These are phyloP conservation scores for Plebejus anna DNA, from an alignment of 2,888 invertebrate genomes.

Conservation along the genomic window DNA sequence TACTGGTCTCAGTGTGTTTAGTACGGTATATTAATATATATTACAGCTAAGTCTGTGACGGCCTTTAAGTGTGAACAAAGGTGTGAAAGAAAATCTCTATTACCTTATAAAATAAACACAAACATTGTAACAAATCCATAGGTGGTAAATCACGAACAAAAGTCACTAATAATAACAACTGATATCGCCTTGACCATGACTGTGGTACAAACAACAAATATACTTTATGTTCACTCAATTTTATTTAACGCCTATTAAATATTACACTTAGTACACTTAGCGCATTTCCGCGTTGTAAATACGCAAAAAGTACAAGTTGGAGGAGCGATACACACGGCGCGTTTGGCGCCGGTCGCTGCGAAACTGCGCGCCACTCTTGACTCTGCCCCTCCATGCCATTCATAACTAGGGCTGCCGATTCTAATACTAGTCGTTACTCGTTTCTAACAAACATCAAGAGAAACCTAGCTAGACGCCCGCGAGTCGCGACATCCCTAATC, in stretches of 20 bases:
- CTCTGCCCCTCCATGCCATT: constrained; percentile 16
- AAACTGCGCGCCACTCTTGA: not conserved
- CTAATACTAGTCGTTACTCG: not conserved
- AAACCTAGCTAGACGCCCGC: not conserved
- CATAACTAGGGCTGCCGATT: constrained; percentile 9
- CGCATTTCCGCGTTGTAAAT: constrained; percentile 2
- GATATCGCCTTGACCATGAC: constrained; percentile 4
- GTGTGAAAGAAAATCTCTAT: not conserved
- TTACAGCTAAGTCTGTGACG: no score
- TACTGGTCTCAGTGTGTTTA: no score
- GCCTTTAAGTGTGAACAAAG: not conserved
- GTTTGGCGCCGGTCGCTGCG: constrained; percentile 1
- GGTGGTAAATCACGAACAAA: constrained; percentile 1
- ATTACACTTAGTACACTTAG: not conserved
- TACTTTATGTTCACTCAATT: not conserved
- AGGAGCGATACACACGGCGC: not conserved
- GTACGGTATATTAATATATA: no score
- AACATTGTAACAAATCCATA: constrained; percentile 17
- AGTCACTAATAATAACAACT: constrained; percentile 1
- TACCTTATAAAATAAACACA: constrained; percentile 10
- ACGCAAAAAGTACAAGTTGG: not conserved
- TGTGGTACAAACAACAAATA: not conserved
- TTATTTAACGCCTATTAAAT: not conserved
- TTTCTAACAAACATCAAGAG: not conserved
- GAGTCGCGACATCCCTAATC: not conserved